Conservation (phyloP, 2,888 invertebrate genomes). For the Cacoxenus indagator region DNA sequence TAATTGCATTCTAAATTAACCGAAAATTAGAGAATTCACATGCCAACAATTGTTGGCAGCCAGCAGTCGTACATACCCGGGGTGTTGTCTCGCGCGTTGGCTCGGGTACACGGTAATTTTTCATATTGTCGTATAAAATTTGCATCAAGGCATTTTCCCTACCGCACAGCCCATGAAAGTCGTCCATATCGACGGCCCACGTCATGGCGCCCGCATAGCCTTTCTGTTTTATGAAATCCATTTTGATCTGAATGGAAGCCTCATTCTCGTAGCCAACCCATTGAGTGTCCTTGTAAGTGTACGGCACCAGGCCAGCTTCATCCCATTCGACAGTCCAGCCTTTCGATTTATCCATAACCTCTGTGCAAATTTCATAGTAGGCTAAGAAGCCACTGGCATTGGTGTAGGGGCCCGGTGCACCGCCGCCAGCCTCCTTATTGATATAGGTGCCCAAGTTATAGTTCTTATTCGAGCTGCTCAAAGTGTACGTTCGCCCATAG, state of each 20-base stretch:
- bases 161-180: conserved; percentile 87
- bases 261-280: conserved; percentile 87
- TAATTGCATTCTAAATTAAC: not conserved
- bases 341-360: conserved; percentile 77
- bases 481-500: conserved; percentile 88
- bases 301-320: conserved; percentile 85
- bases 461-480: conserved; percentile 86
- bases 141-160: conserved; percentile 81
- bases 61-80: conserved; percentile 73
- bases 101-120: conserved; percentile 78
- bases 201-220: conserved; percentile 91
- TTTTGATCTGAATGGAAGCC: conserved; percentile 86
- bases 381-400: conserved; percentile 89
- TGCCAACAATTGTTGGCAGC: not conserved
- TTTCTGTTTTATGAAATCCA: conserved; percentile 87
- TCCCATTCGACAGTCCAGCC: conserved; percentile 91
- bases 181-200: conserved; percentile 92
- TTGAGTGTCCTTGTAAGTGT: conserved; percentile 87
- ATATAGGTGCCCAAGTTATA: conserved; percentile 88
- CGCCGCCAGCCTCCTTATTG: conserved; percentile 91
- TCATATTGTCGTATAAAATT: conserved; percentile 81
- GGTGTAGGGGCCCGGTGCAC: conserved; percentile 86
- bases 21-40: not conserved
- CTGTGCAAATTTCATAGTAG: conserved; percentile 89
- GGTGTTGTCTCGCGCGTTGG: conserved; percentile 78